Evolutionary conservation across 2,888 invertebrate species (phyloP).

Genomic region (Noctua fimbriata): DNA sequence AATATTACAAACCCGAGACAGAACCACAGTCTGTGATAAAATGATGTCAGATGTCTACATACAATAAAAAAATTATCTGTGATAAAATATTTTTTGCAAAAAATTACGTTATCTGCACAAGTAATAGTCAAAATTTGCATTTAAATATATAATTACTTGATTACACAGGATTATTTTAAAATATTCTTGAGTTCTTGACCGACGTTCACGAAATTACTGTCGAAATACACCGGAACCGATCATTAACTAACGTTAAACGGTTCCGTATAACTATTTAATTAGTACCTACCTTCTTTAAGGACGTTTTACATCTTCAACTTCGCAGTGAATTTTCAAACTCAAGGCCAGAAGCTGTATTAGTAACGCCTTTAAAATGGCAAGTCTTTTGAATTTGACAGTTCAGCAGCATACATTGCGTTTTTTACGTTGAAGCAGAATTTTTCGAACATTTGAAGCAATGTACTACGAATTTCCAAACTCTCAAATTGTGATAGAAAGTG

Average conservation of each 20-base stretch:
- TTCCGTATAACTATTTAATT: constrained; percentile 23
- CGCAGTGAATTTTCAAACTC: neutral
- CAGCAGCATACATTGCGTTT: too few species aligned
- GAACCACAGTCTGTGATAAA: too few species aligned
- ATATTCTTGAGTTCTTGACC: neutral
- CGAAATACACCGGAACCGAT: constrained; percentile 23
- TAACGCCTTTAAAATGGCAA: too few species aligned
- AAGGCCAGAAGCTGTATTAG: neutral
- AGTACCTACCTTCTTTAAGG: neutral
- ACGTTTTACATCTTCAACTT: neutral
- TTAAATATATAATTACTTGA: neutral
- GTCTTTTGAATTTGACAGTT: too few species aligned
- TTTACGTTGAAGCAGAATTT: too few species aligned
- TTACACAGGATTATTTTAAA: neutral
- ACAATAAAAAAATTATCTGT: too few species aligned
- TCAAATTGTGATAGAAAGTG: too few species aligned
- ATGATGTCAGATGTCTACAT: too few species aligned
- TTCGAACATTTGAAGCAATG: too few species aligned
- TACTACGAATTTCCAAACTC: too few species aligned
- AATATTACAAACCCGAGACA: too few species aligned
- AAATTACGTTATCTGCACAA: too few species aligned
- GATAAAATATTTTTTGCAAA: neutral
- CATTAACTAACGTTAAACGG: constrained; percentile 3
- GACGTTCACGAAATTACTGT: neutral
- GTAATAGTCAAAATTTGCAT: neutral